Evolutionary conservation across 2,797 vertebrate genomes (phyloP).

Genomic region (Sebastes aleutianus): DNA sequence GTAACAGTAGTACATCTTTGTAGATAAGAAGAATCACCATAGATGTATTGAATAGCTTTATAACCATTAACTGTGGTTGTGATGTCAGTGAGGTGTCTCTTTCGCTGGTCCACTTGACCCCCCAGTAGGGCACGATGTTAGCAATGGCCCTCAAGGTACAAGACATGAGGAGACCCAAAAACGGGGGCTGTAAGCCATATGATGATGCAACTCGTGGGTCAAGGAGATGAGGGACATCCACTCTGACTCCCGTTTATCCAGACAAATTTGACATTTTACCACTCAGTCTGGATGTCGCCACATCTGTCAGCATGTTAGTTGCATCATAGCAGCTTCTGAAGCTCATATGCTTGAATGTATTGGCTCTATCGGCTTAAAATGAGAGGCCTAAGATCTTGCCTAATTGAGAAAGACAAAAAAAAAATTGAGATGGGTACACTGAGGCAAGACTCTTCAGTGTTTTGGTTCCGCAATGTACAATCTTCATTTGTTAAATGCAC

Average conservation of each 20-base stretch:
- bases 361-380: slow-evolving; percentile 51
- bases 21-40: slow-evolving; percentile 18
- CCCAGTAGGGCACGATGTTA: slow-evolving; percentile 78
- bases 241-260: slow-evolving; percentile 24
- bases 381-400: slow-evolving; percentile 55
- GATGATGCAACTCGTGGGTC: slow-evolving; percentile 75
- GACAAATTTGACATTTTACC: neutral
- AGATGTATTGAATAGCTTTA: slow-evolving; percentile 23
- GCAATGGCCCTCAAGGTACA: slow-evolving; percentile 69
- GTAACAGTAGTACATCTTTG: slow-evolving; percentile 48
- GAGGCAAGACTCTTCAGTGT: slow-evolving; percentile 39
- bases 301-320: slow-evolving; percentile 70
- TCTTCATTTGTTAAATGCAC: neutral
- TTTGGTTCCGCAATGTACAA: slow-evolving; percentile 14
- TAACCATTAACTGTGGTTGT: slow-evolving; percentile 61
- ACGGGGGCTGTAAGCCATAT: slow-evolving; percentile 70
- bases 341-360: slow-evolving; percentile 57
- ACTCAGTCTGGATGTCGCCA: slow-evolving; percentile 60
- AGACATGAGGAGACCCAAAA: slow-evolving; percentile 52
- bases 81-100: slow-evolving; percentile 74
- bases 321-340: slow-evolving; percentile 72
- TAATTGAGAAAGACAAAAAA: slow-evolving; percentile 11
- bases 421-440: slow-evolving; percentile 7
- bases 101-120: slow-evolving; percentile 77
- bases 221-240: slow-evolving; percentile 61